Percentiles rank a stretch among this genome's conserved stretches.
These are phyloP conservation scores for Dysmachus trigonus DNA, from an alignment of 2,888 invertebrate species.

Conservation along the genomic window DNA sequence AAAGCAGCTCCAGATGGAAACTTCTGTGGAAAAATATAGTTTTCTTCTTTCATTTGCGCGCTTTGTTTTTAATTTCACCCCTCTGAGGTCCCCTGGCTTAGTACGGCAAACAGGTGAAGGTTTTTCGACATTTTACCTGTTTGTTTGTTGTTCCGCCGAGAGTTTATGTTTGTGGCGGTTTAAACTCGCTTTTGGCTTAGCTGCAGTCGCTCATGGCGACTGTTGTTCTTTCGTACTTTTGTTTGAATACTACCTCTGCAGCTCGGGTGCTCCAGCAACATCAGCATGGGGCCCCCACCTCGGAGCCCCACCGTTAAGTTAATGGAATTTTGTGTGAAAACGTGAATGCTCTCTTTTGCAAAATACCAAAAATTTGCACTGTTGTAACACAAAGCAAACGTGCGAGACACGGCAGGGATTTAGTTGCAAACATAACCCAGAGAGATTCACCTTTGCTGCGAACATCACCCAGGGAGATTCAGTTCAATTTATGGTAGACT, in stretches of 20 bases:
- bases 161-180: neutral
- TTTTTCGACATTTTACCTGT: neutral
- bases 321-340: neutral
- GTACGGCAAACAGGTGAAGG: neutral
- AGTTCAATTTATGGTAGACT: too few species aligned
- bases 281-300: neutral
- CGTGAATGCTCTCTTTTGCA: neutral
- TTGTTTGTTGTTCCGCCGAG: neutral
- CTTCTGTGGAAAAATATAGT: neutral
- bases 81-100: neutral
- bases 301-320: neutral
- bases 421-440: neutral
- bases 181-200: neutral
- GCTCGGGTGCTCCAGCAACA: neutral
- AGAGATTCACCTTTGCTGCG: neutral
- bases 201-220: neutral
- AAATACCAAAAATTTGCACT: neutral
- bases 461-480: neutral
- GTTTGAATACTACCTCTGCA: neutral
- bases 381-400: neutral
- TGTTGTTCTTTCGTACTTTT: neutral
- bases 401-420: neutral
- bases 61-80: neutral
- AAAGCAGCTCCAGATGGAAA: neutral
- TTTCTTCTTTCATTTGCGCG: neutral